Percentiles rank a stretch among this genome's conserved stretches.
phyloP scores from a whole-genome alignment of 2,113 vertebrate species.

The Athene noctua region DNA sequence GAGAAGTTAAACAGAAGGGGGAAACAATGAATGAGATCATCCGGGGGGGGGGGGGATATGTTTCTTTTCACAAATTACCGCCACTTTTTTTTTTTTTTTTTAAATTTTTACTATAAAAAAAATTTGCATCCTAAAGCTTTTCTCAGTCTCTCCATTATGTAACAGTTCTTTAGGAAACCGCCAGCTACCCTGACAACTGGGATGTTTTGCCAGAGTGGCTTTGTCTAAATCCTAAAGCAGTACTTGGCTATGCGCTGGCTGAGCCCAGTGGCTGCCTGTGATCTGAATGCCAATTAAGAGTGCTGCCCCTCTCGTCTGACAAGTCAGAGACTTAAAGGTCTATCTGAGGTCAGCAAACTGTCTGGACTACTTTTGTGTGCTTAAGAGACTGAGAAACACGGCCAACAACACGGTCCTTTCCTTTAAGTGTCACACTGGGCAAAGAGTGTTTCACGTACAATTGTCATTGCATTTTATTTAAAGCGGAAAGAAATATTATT shows the following conservation, averaged over 20 bases:
- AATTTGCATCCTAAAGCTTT: slow-evolving; percentile 79
- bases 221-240: slow-evolving; percentile 80
- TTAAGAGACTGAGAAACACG: slow-evolving; percentile 59
- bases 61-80: slow-evolving; percentile 77
- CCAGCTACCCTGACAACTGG: slow-evolving; percentile 81
- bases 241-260: slow-evolving; percentile 55
- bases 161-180: slow-evolving; percentile 78
- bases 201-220: slow-evolving; percentile 76
- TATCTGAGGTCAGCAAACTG: slow-evolving; percentile 76
- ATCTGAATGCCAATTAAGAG: slow-evolving; percentile 80
- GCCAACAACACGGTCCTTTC: slow-evolving; percentile 43
- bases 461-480: neutral
- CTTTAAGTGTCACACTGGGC: slow-evolving; percentile 10
- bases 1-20: slow-evolving; percentile 74
- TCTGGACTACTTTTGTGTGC: slow-evolving; percentile 69
- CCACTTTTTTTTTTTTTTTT: slow-evolving; percentile 38
- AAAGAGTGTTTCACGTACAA: neutral
- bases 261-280: slow-evolving; percentile 70
- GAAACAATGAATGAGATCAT: slow-evolving; percentile 75
- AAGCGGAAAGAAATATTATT: neutral
- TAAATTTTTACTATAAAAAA: slow-evolving; percentile 48
- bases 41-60: neutral
- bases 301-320: slow-evolving; percentile 61
- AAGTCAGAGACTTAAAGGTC: slow-evolving; percentile 76
- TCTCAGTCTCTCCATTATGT: slow-evolving; percentile 78